Conservation (phyloP, 2,113 vertebrate genomes). For the Mixornis gularis region DNA sequence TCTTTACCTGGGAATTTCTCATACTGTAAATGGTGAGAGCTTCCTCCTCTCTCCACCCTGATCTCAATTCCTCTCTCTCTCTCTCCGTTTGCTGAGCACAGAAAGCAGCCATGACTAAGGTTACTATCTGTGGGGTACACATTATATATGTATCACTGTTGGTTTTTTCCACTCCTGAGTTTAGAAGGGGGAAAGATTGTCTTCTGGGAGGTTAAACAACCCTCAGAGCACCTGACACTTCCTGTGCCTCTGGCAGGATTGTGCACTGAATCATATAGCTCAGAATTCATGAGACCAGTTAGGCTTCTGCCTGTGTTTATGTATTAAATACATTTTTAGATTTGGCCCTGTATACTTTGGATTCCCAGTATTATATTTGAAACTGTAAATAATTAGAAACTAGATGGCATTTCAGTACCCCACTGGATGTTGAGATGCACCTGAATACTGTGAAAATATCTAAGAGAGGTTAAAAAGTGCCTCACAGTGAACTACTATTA, state of each 20-base stretch:
- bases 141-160: background rate
- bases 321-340: background rate
- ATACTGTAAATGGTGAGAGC: background rate
- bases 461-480: background rate
- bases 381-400: background rate
- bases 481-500: background rate
- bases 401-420: background rate
- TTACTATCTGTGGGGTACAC: background rate
- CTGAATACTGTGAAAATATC: background rate
- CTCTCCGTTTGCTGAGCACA: background rate
- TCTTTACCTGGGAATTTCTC: background rate
- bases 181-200: background rate
- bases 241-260: background rate
- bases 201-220: background rate
- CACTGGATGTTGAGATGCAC: background rate
- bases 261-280: background rate
- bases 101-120: background rate
- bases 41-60: background rate
- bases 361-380: background rate
- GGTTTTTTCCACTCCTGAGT: background rate
- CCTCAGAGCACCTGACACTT: background rate
- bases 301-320: background rate
- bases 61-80: background rate
- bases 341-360: rapidly evolving
- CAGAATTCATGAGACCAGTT: background rate